Base-by-base conservation (phyloP, 2,797 vertebrate species). In the Poecilia picta region DNA sequence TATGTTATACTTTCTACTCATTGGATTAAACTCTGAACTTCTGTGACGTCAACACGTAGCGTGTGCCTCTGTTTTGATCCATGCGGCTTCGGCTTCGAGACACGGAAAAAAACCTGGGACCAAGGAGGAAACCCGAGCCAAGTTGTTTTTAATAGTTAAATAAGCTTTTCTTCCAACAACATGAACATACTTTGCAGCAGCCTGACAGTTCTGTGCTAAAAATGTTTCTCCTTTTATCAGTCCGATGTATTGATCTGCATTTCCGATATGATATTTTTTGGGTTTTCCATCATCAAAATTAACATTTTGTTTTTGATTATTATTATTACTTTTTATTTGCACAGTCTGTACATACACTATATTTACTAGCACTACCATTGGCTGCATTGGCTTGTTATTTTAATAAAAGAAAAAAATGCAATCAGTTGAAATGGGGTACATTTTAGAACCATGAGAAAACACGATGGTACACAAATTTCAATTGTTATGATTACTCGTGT, bases 391-490 rank as follows among this genome's bases (percentile, higher is more conserved):
- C 8, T 51, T 51, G 49, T 23, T 51, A 23, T 23, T 23, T 51
- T 8, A 20, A 23, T 51, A 8, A 23, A 23, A 49, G 7, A 49
- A 8, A 55, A 51, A 55, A 55, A 25, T 15, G 4, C 23, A 55
- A 55, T 55, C 23, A 55, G 11, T 55, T 12, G 25, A 13, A 57
- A 57, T 28, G 31, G 12, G 13, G 2, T 16, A 25, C 2, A 16
- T 59, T 31, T 59, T 59, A 59, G 15, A 59, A 59, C 12, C 15
- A 15, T 7, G 6, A 59, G 55, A 31, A 28, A 59, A 31, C 25
- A n/a, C 51, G 0, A 12, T 6, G 4, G 13, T 59, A 15, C 12
- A 59, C 55, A 31, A 15, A 59, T 59, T 15, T 7, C 0, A 1
- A 2, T 31, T 59, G 31, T 15, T 59, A 31, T 59, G 57, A 31